phyloP scores from a whole-genome alignment of 2,797 vertebrate genomes.

The Mormyrus proboscirostris region DNA sequence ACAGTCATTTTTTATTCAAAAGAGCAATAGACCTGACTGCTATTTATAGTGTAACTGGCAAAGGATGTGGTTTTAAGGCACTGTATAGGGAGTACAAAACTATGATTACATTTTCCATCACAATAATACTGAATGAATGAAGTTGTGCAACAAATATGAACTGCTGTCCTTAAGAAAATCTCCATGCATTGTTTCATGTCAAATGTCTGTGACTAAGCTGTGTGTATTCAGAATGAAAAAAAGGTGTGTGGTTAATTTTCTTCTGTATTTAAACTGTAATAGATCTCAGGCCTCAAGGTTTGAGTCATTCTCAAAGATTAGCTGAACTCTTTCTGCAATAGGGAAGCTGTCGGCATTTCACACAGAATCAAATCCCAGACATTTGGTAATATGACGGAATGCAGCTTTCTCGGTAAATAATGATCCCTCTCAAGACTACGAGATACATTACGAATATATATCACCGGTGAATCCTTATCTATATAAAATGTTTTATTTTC shows the following conservation, averaged over 20 bases:
- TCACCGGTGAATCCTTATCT: background rate
- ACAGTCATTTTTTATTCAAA: background rate
- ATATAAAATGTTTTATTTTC: background rate
- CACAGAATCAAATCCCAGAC: constrained; percentile 24
- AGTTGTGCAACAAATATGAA: background rate
- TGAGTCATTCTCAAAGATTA: background rate
- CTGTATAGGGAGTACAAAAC: background rate
- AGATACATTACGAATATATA: background rate
- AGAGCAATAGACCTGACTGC: background rate
- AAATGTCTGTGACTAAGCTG: background rate
- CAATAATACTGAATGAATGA: background rate
- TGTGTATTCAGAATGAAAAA: background rate
- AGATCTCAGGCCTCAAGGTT: background rate
- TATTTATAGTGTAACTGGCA: background rate
- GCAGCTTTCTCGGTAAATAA: constrained; percentile 50
- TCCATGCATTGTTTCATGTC: background rate
- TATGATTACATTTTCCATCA: background rate
- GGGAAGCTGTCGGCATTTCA: background rate
- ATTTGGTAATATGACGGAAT: constrained; percentile 31
- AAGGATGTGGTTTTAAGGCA: background rate
- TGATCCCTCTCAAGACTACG: constrained; percentile 49
- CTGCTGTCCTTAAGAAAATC: background rate
- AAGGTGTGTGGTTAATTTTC: background rate
- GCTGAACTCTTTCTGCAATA: background rate
- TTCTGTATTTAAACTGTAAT: background rate